These are phyloP conservation scores for Andrena dorsata DNA, from an alignment of 2,888 invertebrate genomes.

Conservation along the genomic window DNA sequence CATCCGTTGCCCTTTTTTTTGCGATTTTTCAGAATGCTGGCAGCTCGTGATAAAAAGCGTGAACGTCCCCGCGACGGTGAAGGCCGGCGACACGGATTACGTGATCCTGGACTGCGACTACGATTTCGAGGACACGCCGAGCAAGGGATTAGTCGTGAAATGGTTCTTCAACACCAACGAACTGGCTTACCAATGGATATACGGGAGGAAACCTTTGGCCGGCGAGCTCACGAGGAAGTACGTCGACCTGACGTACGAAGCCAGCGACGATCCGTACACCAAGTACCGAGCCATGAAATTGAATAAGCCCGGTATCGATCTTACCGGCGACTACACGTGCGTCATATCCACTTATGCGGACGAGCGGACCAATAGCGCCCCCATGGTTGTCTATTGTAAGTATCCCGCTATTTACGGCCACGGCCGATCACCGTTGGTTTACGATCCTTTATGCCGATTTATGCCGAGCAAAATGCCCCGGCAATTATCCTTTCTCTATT, in stretches of 20 bases:
- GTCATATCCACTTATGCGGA: conserved; percentile 85
- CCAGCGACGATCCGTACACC: conserved; percentile 82
- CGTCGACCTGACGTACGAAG: conserved; percentile 84
- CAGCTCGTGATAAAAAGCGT: conserved; percentile 79
- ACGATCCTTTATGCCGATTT: conserved; percentile 32
- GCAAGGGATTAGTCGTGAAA: conserved; percentile 85
- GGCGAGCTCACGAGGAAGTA: conserved; percentile 81
- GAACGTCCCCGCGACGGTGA: conserved; percentile 79
- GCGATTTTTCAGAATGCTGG: conserved; percentile 75
- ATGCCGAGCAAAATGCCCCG: background rate
- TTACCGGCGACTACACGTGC: conserved; percentile 87
- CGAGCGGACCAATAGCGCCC: conserved; percentile 85
- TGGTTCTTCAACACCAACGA: conserved; percentile 85
- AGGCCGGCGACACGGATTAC: conserved; percentile 77
- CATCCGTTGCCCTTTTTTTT: background rate
- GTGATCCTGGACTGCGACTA: conserved; percentile 86
- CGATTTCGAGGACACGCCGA: conserved; percentile 82
- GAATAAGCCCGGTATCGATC: conserved; percentile 85
- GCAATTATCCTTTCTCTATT: conserved; percentile 26
- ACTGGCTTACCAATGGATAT: conserved; percentile 86
- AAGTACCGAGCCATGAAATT: conserved; percentile 87
- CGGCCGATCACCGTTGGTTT: conserved; percentile 13
- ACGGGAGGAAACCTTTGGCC: conserved; percentile 79
- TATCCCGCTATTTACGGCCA: conserved; percentile 61
- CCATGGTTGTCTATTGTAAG: conserved; percentile 87